Evolutionary conservation across 1,140 invertebrate genomes (phyloP), one percentile per base, ranked within the genome.

Genomic region (Oryzaephilus surinamensis): DNA sequence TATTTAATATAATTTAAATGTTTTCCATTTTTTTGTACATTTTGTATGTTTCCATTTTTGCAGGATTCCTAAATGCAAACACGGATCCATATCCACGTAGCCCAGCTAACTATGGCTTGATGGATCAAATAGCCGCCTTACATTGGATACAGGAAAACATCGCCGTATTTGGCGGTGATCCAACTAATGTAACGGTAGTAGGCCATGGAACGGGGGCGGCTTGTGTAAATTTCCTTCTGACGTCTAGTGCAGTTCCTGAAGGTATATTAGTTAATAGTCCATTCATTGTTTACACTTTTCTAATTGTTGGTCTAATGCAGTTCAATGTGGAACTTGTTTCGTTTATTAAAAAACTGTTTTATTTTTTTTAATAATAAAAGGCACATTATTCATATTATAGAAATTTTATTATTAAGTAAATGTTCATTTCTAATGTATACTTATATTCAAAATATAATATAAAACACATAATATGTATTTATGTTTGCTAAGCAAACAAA

Each of bases 121-220:
- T 96, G 82, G 93, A 97, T 63, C 88, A 94, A 63, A 88, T 94
- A 50, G 90, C 90, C 1, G 88, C 88, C 0, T 64, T 93, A 19
- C 88, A 93, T 54, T 93, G 89, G 89, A 78, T 97, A 24, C 84
- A 94, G 57, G 87, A 95, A 61, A 96, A 96, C 60, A 90, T 96
- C 19, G 84, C 74, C 2, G 77, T 79, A 39, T 97, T 97, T 55
- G 89, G 89, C 11, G 93, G 92, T 1, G 91, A 97, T 67, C 76
- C 87, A 0, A 77, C 77, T 10, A 92, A 90, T 56, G 88, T 97
- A n/a, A 96, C 94, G 1, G 63, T 97, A 0, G 76, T 96, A 55
- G 95, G 95, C 1, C 92, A 97, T 52, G 93, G 92, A 1, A 89
- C 89, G 11, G 94, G 94, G 0, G 93, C 92, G 1, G 88, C 92